phyloP scores from a whole-genome alignment of 2,113 vertebrate species.

The Peromyscus californicus region DNA sequence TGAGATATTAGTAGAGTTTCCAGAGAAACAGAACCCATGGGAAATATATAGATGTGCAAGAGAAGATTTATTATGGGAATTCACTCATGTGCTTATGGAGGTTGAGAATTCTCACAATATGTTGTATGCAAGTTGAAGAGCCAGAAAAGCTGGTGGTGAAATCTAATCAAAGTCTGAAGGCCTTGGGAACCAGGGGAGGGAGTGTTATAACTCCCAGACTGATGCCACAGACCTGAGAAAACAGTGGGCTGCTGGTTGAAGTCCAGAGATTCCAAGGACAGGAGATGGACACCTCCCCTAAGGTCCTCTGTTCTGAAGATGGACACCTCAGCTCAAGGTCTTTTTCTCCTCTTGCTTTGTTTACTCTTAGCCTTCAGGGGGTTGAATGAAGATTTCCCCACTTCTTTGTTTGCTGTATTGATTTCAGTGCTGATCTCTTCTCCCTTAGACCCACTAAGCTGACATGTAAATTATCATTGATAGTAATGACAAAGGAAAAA shows the following conservation, averaged over 20 bases:
- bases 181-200: neutral
- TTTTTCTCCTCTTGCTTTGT: neutral
- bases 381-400: neutral
- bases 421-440: neutral
- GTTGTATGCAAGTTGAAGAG: neutral
- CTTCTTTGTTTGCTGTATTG: neutral
- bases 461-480: neutral
- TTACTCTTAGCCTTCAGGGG: neutral
- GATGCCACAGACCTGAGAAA: neutral
- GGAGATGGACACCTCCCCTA: neutral
- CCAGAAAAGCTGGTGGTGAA: neutral
- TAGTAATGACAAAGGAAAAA: neutral
- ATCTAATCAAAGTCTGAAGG: neutral
- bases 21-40: constrained; percentile 28
- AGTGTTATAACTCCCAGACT: neutral
- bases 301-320: neutral
- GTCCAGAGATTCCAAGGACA: neutral
- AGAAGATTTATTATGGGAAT: constrained; percentile 27
- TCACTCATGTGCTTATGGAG: neutral
- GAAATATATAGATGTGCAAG: neutral
- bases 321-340: neutral
- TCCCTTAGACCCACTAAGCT: neutral
- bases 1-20: neutral
- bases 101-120: constrained; percentile 43
- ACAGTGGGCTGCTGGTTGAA: neutral